Base-by-base conservation (phyloP, 2,888 invertebrate species). In the Pollenia griseotomentosa region DNA sequence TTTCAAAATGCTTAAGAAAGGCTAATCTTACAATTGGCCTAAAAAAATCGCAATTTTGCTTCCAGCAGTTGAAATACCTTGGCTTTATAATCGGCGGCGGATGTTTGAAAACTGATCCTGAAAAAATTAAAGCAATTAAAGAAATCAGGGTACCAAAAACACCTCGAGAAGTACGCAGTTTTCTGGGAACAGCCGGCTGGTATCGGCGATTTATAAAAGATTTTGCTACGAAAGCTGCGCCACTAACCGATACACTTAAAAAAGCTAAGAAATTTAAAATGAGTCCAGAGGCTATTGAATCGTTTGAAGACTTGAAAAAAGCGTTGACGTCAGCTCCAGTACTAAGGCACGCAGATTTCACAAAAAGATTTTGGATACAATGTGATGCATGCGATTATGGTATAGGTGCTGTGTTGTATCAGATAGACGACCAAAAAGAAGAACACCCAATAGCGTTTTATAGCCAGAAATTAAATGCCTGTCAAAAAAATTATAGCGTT, bases 21-120 rank as follows among this genome's bases (percentile, higher is more conserved):
- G 80, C 71, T 5, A 73, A 81, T 11, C 6, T 66, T 5, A 80
- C 80, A 0, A 88, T 86, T 7, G 88, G 86, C 11, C 44, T 88
- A 1, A 33, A 81, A 10, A 86, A 88, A 74, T 83, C 80, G 0
- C 70, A 78, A 48, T 86, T 88, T 51, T 84, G 85, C 40, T 86
- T 84, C 23, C 63, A 80, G 55, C 78, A 88, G 12, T 6, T 88
- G 0, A 82, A 70, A 57, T 82, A 82, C 57, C 6, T 82, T 10
- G 83, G 66, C 2, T 82, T 74, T 19, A 59, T 85, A 48, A 75
- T 88, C 0, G 88, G 88, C 1, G 51, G 48, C 10, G 85, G 85
- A 8, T n/a, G 0, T 10, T 44, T 85, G 6, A 71, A 44, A n/a
- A 85, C 82, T 0, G 82, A 82, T 59, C 74, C 82, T 0, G 82